These are phyloP conservation scores for Sinhomidia bicolor DNA, from an alignment of 2,888 invertebrate species.

Conservation along the genomic window DNA sequence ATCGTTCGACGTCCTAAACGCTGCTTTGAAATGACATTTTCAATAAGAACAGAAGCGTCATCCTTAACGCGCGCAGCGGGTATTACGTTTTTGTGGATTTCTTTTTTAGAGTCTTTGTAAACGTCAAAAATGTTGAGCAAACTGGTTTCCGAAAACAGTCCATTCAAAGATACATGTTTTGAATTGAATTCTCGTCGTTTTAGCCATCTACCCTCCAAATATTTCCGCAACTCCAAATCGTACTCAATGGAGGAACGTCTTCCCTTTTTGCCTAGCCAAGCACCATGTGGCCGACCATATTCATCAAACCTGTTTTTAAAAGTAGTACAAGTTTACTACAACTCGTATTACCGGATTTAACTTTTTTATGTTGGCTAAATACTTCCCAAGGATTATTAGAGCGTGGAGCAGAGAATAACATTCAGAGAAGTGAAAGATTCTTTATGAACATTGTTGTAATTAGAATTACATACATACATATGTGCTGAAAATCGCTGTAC, in stretches of 20 bases:
- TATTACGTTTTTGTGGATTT: neutral
- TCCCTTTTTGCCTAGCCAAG: neutral
- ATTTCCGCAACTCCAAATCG: slow-evolving; percentile 16
- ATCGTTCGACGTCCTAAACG: neutral
- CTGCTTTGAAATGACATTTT: slow-evolving; percentile 10
- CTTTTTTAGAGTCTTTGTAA: neutral
- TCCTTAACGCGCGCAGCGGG: too few relatives aligned
- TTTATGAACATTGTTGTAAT: too few relatives aligned
- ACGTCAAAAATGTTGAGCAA: slow-evolving; percentile 20
- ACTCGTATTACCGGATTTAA: too few relatives aligned
- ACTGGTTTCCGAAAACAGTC: slow-evolving; percentile 11
- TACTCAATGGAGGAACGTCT: neutral
- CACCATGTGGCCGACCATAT: slow-evolving; percentile 47
- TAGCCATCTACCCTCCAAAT: slow-evolving; percentile 30
- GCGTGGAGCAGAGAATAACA: too few relatives aligned
- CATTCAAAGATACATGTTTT: neutral
- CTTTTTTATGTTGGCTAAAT: too few relatives aligned
- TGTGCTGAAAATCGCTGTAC: slow-evolving; percentile 41
- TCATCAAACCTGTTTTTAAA: slow-evolving; percentile 37
- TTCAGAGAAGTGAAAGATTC: too few relatives aligned
- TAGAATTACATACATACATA: slow-evolving; percentile 16
- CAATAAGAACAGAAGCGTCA: neutral
- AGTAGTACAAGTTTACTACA: too few relatives aligned
- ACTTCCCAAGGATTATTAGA: too few relatives aligned
- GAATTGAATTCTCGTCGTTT: neutral